A percentile compares a stretch with the other conserved stretches of the same genome.
Conservation (phyloP, 2,888 invertebrate genomes). For the Drosophila crucigera region DNA sequence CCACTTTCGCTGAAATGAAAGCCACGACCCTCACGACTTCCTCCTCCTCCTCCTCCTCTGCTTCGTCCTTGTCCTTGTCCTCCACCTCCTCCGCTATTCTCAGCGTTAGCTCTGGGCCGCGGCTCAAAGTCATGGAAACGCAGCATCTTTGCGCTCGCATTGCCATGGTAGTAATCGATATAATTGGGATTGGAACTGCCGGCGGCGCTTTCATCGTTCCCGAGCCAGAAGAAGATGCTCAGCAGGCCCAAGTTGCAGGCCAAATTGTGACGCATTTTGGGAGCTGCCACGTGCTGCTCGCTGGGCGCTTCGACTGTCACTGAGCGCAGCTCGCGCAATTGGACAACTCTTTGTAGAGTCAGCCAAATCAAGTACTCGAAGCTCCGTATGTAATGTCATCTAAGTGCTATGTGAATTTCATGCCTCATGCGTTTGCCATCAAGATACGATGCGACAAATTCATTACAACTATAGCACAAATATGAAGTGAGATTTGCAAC, state of each 20-base stretch:
- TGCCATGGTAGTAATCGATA: slow-evolving; percentile 47
- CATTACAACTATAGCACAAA: slow-evolving; percentile 44
- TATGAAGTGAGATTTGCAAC: slow-evolving; percentile 19
- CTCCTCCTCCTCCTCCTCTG: background rate
- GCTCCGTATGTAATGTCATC: slow-evolving; percentile 9
- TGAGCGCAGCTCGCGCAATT: slow-evolving; percentile 34
- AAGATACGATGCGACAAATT: slow-evolving; percentile 54
- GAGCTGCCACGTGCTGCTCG: slow-evolving; percentile 34
- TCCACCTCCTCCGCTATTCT: background rate
- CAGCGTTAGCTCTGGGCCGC: slow-evolving; percentile 25
- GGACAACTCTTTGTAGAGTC: slow-evolving; percentile 40
- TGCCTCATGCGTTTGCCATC: slow-evolving; percentile 56
- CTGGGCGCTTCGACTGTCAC: slow-evolving; percentile 32
- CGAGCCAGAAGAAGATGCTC: slow-evolving; percentile 40
- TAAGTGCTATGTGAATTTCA: slow-evolving; percentile 54
- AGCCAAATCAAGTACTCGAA: background rate
- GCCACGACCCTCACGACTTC: slow-evolving; percentile 70
- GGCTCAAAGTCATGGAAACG: slow-evolving; percentile 81
- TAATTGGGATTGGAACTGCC: slow-evolving; percentile 24
- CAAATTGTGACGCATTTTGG: slow-evolving; percentile 41
- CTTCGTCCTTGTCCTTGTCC: background rate
- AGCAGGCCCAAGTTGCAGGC: slow-evolving; percentile 35
- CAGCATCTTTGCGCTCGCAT: slow-evolving; percentile 57
- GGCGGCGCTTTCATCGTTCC: slow-evolving; percentile 42
- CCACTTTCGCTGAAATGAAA: slow-evolving; percentile 79